These are phyloP conservation scores for Lagodon rhomboides DNA, from an alignment of 2,797 vertebrate genomes.

Conservation along the genomic window DNA sequence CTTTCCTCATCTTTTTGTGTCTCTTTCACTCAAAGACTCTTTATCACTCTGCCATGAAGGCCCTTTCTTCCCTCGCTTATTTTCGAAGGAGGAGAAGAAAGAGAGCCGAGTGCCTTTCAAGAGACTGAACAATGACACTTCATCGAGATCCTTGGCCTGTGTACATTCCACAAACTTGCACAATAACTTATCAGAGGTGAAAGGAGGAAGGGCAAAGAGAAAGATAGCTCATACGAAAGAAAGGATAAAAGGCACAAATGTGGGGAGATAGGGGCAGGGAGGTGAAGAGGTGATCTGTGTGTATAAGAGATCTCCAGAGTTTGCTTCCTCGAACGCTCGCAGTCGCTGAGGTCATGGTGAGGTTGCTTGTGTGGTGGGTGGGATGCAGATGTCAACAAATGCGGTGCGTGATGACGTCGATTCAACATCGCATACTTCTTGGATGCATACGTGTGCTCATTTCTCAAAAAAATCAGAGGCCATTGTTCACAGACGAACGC, in stretches of 20 bases:
- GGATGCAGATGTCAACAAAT: slow-evolving; percentile 48
- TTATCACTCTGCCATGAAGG: slow-evolving; percentile 75
- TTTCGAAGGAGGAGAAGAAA: slow-evolving; percentile 72
- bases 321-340: slow-evolving; percentile 62
- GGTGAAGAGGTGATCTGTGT: slow-evolving; percentile 69
- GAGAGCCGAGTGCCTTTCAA: slow-evolving; percentile 66
- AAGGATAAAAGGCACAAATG: slow-evolving; percentile 77
- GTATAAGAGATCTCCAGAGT: slow-evolving; percentile 59
- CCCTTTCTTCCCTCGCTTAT: slow-evolving; percentile 70
- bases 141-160: slow-evolving; percentile 73
- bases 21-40: slow-evolving; percentile 69
- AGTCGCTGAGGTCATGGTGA: slow-evolving; percentile 61
- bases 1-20: slow-evolving; percentile 63
- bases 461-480: slow-evolving; percentile 5
- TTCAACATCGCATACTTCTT: slow-evolving; percentile 13
- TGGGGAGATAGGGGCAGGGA: slow-evolving; percentile 69
- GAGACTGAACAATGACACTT: slow-evolving; percentile 75
- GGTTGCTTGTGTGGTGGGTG: slow-evolving; percentile 58
- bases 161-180: slow-evolving; percentile 82
- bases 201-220: slow-evolving; percentile 76
- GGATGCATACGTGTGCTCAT: neutral
- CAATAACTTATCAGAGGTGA: slow-evolving; percentile 81
- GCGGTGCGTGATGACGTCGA: neutral
- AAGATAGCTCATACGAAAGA: slow-evolving; percentile 73
- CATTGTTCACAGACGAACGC: neutral